Evolutionary conservation across 2,797 vertebrate genomes (phyloP).

Genomic region (Pangasius djambal): DNA sequence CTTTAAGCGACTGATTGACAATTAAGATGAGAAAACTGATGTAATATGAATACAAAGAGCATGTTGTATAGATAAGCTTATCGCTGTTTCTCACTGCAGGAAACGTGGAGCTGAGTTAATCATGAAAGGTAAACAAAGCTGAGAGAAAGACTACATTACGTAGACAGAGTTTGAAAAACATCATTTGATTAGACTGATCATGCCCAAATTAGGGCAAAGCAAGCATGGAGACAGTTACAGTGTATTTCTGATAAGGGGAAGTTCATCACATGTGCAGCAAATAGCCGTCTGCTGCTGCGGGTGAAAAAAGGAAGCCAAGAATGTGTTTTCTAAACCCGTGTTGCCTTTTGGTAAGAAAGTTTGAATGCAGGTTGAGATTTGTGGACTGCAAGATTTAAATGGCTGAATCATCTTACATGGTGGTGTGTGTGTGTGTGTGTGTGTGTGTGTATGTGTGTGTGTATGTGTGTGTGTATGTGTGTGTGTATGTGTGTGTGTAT

Average conservation of each 20-base stretch:
- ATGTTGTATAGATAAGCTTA: conserved; percentile 14
- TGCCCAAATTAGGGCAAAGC: background rate
- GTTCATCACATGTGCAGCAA: background rate
- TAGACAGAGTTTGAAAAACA: background rate
- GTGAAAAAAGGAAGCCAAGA: background rate
- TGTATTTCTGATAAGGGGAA: conserved; percentile 17
- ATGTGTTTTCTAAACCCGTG: background rate
- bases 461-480: conserved; percentile 38
- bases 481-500: too few species aligned
- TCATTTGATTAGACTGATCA: conserved; percentile 37
- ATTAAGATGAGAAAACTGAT: background rate
- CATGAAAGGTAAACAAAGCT: conserved; percentile 58
- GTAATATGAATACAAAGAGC: background rate
- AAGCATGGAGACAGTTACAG: background rate
- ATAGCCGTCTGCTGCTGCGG: background rate
- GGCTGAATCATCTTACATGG: background rate
- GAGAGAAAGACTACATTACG: conserved; percentile 29
- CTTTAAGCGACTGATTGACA: background rate
- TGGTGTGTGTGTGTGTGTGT: background rate
- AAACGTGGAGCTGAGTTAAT: conserved; percentile 48
- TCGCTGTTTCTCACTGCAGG: conserved; percentile 15
- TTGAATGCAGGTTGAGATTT: conserved; percentile 1
- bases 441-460: conserved; percentile 26
- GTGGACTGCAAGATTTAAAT: background rate
- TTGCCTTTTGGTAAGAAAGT: background rate